Evolutionary conservation across 2,797 vertebrate genomes (phyloP).

Genomic region (Anolis apletophallus): DNA sequence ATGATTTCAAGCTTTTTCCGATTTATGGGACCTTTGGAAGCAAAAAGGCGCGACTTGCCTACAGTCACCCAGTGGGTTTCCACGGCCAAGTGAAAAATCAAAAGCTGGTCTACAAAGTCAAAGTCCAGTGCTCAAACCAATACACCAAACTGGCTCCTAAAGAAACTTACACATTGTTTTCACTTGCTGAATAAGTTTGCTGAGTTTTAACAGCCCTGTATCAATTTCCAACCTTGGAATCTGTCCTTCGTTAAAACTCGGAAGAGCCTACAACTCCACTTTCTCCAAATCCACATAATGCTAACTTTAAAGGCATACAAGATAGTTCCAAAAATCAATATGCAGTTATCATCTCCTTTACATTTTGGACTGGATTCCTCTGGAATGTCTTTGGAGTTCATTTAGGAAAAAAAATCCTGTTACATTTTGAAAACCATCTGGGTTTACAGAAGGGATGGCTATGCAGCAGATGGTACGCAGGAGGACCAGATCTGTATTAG

Average conservation of each 20-base stretch:
- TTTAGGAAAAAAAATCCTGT: constrained; percentile 56
- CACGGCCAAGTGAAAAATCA: too few species aligned
- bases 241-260: constrained; percentile 68
- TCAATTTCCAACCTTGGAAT: constrained; percentile 62
- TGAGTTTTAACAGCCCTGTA: neutral
- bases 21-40: too few species aligned
- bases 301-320: constrained; percentile 70
- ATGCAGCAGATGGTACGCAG: constrained; percentile 74
- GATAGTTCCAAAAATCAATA: constrained; percentile 71
- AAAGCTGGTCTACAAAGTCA: too few species aligned
- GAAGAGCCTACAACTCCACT: constrained; percentile 67
- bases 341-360: constrained; percentile 67
- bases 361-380: constrained; percentile 75
- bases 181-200: constrained; percentile 52
- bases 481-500: constrained; percentile 74
- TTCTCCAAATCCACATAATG: constrained; percentile 68
- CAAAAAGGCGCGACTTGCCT: too few species aligned
- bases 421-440: constrained; percentile 74
- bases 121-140: too few species aligned
- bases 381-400: constrained; percentile 78
- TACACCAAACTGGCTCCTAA: neutral
- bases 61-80: too few species aligned
- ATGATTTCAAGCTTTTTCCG: too few species aligned
- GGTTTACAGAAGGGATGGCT: constrained; percentile 74
- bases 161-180: constrained; percentile 40